Base-by-base conservation (phyloP, 2,888 invertebrate species). In the Ditylenchus weischeri region DNA sequence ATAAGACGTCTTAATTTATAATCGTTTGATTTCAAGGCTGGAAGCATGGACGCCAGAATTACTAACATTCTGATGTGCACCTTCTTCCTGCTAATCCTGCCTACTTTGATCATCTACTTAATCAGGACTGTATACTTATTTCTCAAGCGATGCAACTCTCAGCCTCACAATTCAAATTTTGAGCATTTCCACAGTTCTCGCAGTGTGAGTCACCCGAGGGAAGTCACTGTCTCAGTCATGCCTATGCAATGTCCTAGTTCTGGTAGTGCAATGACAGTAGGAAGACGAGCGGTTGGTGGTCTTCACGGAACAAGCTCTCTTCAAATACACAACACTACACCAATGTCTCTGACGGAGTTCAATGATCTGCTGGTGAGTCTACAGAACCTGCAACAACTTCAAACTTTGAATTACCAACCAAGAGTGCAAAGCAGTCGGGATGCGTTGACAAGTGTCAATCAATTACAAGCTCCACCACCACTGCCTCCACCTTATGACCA, bases 51-150 rank as follows among this genome's bases (percentile, higher is more conserved):
- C 54, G n/a, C 21, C 11, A 21, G 54, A 29, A 54, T 54, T 13
- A 54, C 54, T 19, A 69, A 69, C 23, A 63, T 69, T 35, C 48
- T 69, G 10, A 57, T 69, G 23, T 69, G 69, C 50, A 62, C 57
- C 38, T 69, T 69, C 61, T 69, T 69, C 58, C 62, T 69, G 19
- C 57, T 69, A n/a, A 63, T 69, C 38, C 49, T 69, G 36, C 69
- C 69, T 15, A 66, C 69, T 21, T 47, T 69, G 35, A 61, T 69
- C n/a, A 60, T 67, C 23, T 69, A 69, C 64, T 49, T 60, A 36
- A 60, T 68, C 29, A 65, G 69, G n/a, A 50, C 64, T 19, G 54
- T 69, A 47, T 69, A 69, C 48, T 57, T 68, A 18, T 63, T 62
- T 35, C 67, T 69, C 59, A 69, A 68, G 18, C 65, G 69, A 8